These are phyloP conservation scores for silkworm (Bombyx mori) DNA, from an alignment of 1,140 invertebrate species.

Conservation along the genomic window DNA sequence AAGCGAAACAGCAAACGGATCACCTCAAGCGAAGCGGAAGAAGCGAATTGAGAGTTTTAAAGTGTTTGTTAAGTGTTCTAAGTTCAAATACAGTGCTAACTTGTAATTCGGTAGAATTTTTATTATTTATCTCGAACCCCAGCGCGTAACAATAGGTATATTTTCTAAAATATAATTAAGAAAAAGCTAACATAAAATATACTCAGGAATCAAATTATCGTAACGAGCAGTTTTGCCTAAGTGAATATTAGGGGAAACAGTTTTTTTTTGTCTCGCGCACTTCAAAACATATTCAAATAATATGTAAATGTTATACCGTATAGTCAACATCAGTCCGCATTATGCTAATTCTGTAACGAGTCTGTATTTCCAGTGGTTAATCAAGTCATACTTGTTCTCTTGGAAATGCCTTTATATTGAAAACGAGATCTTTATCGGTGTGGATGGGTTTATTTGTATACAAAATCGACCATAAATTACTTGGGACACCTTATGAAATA, in stretches of 20 bases:
- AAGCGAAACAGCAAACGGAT: too few species aligned
- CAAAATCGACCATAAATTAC: not conserved
- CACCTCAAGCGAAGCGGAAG: too few species aligned
- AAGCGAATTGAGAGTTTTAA: too few species aligned
- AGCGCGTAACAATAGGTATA: too few species aligned
- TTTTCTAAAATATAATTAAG: too few species aligned
- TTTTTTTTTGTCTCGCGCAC: not conserved
- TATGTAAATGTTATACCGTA: slow-evolving; percentile 27
- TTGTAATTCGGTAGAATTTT: too few species aligned
- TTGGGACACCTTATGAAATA: too few species aligned
- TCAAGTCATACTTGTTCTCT: slow-evolving; percentile 19
- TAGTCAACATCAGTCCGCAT: slow-evolving; percentile 29
- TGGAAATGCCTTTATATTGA: not conserved
- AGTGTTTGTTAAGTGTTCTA: too few species aligned
- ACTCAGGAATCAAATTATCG: too few species aligned
- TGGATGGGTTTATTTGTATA: not conserved
- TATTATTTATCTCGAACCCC: too few species aligned
- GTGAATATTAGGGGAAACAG: not conserved
- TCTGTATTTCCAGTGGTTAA: slow-evolving; percentile 22
- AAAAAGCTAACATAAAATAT: too few species aligned
- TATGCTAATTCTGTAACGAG: slow-evolving; percentile 30
- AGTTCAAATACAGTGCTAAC: too few species aligned
- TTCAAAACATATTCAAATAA: slow-evolving; percentile 26
- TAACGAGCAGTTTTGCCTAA: not conserved
- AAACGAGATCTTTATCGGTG: slow-evolving; percentile 1